phyloP scores from a whole-genome alignment of 2,113 vertebrate genomes.

The Hippocampus guttulatus region DNA sequence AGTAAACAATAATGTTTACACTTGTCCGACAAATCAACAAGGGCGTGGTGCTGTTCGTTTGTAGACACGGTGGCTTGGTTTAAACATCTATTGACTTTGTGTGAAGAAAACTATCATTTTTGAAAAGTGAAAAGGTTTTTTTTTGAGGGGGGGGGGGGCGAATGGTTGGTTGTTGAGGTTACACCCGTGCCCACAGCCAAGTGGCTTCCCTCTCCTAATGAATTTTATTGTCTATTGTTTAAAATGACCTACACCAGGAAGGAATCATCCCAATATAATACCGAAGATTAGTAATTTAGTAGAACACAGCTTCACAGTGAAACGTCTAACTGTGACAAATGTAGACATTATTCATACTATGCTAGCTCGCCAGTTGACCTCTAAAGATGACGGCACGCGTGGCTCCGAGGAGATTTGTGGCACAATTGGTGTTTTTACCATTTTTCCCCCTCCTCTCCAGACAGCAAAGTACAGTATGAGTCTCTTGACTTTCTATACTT shows the following conservation, averaged over 20 bases:
- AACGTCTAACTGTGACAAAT: conserved; percentile 8
- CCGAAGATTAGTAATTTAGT: not conserved
- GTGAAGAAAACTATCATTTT: conserved; percentile 30
- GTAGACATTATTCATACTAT: conserved; percentile 10
- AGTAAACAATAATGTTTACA: conserved; percentile 55
- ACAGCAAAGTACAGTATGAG: conserved; percentile 18
- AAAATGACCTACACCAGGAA: no score
- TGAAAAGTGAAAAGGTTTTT: conserved; percentile 6
- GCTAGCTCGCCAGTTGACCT: conserved; percentile 27
- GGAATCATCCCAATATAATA: not conserved
- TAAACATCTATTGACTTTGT: conserved; percentile 50
- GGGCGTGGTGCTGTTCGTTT: conserved; percentile 38
- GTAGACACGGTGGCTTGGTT: conserved; percentile 26
- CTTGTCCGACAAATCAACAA: conserved; percentile 18
- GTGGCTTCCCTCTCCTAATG: no score
- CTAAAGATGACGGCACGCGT: conserved; percentile 24
- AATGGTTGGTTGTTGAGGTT: not conserved
- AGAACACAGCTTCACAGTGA: not conserved
- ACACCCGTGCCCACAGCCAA: not conserved
- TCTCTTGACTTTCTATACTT: conserved; percentile 31
- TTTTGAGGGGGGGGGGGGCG: not conserved
- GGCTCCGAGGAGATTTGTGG: conserved; percentile 35
- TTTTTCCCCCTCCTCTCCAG: conserved; percentile 4
- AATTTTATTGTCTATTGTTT: no score
- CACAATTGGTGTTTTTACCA: conserved; percentile 10